These are phyloP conservation scores for Aurelia sp. DNA, from an alignment of 30 jellyfish, hydroid and myxozoan species.

Conservation along the genomic window DNA sequence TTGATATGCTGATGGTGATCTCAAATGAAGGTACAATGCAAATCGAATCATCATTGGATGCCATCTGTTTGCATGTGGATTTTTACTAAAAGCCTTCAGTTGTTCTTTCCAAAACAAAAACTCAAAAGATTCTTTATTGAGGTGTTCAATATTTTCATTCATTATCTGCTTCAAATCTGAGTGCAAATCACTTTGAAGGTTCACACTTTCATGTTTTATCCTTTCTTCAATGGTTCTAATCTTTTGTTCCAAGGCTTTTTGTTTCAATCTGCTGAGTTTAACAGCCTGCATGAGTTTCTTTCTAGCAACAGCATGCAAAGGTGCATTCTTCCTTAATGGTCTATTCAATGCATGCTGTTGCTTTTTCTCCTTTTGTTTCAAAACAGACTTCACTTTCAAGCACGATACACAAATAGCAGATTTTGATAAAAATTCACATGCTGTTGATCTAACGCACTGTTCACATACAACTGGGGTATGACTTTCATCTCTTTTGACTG, in stretches of 20 bases:
- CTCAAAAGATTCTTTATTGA: too few species aligned
- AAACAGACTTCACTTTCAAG: not conserved
- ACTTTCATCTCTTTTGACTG: not conserved
- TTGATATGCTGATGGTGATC: too few species aligned
- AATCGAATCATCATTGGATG: too few species aligned
- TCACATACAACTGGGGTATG: conserved; percentile 39
- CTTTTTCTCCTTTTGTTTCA: conserved; percentile 15
- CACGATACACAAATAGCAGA: conserved; percentile 5
- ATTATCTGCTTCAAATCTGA: not conserved
- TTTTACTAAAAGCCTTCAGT: too few species aligned
- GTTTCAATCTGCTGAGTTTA: conserved; percentile 36
- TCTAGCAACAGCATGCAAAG: conserved; percentile 44
- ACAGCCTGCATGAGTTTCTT: conserved; percentile 42
- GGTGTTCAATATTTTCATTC: too few species aligned
- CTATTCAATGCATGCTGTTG: conserved; percentile 24
- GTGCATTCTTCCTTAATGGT: conserved; percentile 34
- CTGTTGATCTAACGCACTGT: conserved; percentile 40
- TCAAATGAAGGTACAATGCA: too few species aligned
- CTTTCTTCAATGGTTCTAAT: conserved; percentile 4
- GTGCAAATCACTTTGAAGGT: conserved; percentile 20
- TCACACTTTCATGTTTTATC: conserved; percentile 28
- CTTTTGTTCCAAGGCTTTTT: conserved; percentile 29
- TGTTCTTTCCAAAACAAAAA: too few species aligned
- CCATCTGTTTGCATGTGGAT: too few species aligned
- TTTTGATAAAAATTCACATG: conserved; percentile 9